These are phyloP conservation scores for Willowsia nigromaculata DNA, from an alignment of 2,888 invertebrate genomes.

Conservation along the genomic window DNA sequence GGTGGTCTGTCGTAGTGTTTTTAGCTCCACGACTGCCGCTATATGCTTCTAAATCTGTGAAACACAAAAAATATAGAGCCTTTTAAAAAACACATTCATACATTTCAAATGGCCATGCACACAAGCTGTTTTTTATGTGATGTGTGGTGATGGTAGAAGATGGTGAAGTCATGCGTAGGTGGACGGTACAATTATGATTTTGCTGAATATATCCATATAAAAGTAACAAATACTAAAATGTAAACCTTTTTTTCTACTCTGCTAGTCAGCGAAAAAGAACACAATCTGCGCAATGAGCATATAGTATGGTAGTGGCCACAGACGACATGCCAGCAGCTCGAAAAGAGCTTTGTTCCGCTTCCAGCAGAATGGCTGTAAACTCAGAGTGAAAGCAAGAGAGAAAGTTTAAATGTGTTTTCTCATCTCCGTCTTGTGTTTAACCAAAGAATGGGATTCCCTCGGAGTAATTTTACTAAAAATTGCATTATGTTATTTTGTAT, in stretches of 20 bases:
- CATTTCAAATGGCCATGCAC: neutral
- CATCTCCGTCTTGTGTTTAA: neutral
- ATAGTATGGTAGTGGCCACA: neutral
- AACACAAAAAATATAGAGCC: neutral
- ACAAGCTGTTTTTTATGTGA: neutral
- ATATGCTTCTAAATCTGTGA: neutral
- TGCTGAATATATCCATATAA: neutral
- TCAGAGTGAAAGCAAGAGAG: neutral
- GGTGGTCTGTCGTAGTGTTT: neutral
- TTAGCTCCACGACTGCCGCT: neutral
- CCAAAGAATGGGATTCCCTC: neutral
- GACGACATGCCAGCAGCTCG: slow-evolving; percentile 2
- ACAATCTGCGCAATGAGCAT: neutral
- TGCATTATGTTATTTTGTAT: neutral
- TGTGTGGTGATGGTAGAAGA: neutral
- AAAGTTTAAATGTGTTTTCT: neutral
- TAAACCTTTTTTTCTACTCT: neutral
- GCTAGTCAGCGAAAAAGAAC: neutral
- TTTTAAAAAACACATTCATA: neutral
- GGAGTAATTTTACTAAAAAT: neutral
- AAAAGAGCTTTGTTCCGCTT: slow-evolving; percentile 24
- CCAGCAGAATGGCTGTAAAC: neutral
- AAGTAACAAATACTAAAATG: neutral
- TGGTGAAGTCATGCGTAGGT: slow-evolving; percentile 53
- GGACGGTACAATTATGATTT: slow-evolving; percentile 30